phyloP scores from a whole-genome alignment of 2,113 vertebrate species.

The Eonycteris spelaea region DNA sequence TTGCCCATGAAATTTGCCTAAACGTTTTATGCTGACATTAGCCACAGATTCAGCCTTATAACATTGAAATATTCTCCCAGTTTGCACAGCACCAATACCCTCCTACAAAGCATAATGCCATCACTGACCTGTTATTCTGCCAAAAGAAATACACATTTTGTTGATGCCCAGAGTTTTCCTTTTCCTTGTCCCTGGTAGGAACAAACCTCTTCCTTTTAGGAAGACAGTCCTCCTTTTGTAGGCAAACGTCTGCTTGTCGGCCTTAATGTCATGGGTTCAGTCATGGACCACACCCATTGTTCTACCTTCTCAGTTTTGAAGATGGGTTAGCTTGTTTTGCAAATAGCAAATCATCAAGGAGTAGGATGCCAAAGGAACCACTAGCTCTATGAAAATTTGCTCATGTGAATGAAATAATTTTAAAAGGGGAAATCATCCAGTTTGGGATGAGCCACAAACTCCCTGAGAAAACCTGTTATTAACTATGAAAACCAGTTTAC shows the following conservation, averaged over 20 bases:
- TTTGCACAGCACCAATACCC: background rate
- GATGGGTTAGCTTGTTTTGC: background rate
- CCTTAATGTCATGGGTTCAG: background rate
- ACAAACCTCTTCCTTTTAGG: background rate
- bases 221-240: constrained; percentile 27
- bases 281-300: background rate
- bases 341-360: background rate
- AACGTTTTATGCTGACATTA: background rate
- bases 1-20: constrained; percentile 1
- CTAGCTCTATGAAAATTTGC: background rate
- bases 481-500: background rate
- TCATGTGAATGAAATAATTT: background rate
- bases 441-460: background rate
- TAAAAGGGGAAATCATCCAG: background rate
- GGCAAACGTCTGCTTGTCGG: background rate
- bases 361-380: background rate
- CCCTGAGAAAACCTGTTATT: background rate
- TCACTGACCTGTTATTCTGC: background rate
- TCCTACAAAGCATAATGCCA: background rate
- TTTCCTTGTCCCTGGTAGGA: background rate
- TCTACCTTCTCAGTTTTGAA: background rate
- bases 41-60: background rate
- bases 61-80: background rate
- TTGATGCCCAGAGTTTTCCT: background rate
- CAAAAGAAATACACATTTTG: constrained; percentile 1